Conservation (phyloP, 2,888 invertebrate genomes). For the Hyppa rectilinea region DNA sequence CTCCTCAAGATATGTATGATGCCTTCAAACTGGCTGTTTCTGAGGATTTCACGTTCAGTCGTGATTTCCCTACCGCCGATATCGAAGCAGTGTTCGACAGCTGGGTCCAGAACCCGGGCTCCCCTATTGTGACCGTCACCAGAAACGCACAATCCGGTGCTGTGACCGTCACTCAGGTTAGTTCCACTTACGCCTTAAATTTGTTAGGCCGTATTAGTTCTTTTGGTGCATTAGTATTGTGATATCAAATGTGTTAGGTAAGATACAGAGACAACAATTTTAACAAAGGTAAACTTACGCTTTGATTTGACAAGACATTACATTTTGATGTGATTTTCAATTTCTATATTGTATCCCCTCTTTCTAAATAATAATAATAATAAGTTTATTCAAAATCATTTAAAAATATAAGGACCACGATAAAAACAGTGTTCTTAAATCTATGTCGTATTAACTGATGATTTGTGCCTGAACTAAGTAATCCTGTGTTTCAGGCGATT, state of each 20-base stretch:
- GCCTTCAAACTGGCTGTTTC: constrained; percentile 78
- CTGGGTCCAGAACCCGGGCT: constrained; percentile 92
- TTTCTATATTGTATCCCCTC: not conserved
- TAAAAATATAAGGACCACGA: too few relatives aligned
- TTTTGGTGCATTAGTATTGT: too few relatives aligned
- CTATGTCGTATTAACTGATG: too few relatives aligned
- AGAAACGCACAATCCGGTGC: constrained; percentile 78
- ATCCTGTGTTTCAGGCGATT: too few relatives aligned
- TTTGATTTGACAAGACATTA: not conserved
- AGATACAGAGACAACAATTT: not conserved
- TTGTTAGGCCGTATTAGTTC: not conserved
- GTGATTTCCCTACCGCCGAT: constrained; percentile 74
- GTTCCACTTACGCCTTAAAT: not conserved
- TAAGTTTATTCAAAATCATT: too few relatives aligned
- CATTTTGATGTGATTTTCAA: not conserved
- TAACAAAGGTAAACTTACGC: not conserved
- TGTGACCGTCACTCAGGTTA: constrained; percentile 83
- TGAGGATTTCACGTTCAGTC: constrained; percentile 76
- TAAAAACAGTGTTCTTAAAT: too few relatives aligned
- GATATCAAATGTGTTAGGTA: not conserved
- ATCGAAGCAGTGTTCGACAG: constrained; percentile 88
- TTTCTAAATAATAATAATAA: too few relatives aligned
- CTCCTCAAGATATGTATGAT: constrained; percentile 80
- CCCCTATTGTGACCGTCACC: constrained; percentile 90
- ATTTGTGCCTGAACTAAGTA: too few relatives aligned